phyloP scores from a whole-genome alignment of 1,140 invertebrate genomes.

The Pygmarrhopalites habei region DNA sequence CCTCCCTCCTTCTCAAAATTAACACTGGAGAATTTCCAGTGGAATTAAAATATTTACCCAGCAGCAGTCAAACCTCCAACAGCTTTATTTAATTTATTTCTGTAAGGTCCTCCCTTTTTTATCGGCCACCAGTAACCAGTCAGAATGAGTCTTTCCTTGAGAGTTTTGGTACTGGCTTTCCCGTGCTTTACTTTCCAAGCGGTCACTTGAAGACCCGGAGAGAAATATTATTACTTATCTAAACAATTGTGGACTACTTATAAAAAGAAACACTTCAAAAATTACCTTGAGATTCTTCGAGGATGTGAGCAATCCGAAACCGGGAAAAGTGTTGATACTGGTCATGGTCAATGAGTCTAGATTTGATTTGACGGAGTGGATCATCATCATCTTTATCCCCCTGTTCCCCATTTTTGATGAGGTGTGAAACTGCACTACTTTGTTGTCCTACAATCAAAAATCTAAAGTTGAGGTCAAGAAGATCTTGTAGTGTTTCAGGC shows the following conservation, averaged over 20 bases:
- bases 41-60: too few species aligned
- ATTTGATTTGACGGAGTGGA: slow-evolving; percentile 16
- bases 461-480: too few species aligned
- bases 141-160: slow-evolving; percentile 28
- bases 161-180: slow-evolving; percentile 22
- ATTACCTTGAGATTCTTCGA: slow-evolving; percentile 31
- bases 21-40: too few species aligned
- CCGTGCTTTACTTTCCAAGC: slow-evolving; percentile 22
- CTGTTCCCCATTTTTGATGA: neutral
- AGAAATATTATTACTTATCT: too few species aligned
- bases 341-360: neutral
- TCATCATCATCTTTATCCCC: too few species aligned
- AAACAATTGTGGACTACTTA: too few species aligned
- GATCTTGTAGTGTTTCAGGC: neutral
- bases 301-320: slow-evolving; percentile 17
- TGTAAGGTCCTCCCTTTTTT: slow-evolving; percentile 13
- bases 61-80: slow-evolving; percentile 24
- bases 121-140: slow-evolving; percentile 22
- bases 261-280: too few species aligned
- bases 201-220: slow-evolving; percentile 19
- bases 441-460: neutral
- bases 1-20: too few species aligned
- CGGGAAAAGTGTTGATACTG: too few species aligned
- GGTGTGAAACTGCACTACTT: neutral
- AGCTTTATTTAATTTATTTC: slow-evolving; percentile 23